phyloP scores from a whole-genome alignment of 2,888 invertebrate genomes.

The Lasioglossum figueresi region DNA sequence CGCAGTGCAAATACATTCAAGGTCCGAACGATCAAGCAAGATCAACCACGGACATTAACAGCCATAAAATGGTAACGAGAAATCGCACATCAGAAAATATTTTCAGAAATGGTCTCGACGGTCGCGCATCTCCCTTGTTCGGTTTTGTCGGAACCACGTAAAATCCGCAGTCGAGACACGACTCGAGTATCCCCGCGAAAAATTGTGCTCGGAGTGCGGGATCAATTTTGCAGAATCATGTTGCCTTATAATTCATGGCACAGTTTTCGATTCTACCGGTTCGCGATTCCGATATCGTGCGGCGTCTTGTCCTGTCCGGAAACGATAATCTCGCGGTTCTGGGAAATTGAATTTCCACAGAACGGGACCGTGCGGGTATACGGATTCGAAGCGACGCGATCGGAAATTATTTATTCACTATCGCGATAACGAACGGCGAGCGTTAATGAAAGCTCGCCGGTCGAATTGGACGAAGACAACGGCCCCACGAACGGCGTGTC shows the following conservation, averaged over 20 bases:
- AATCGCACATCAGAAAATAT: not conserved
- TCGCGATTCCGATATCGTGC: not conserved
- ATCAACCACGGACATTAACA: too few species aligned
- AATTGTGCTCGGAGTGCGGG: too few species aligned
- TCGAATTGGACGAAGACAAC: constrained; percentile 6
- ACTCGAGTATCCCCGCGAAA: too few species aligned
- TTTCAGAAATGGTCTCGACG: too few species aligned
- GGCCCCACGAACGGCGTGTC: not conserved
- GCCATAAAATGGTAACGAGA: not conserved
- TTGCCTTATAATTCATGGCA: not conserved
- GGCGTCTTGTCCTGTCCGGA: not conserved
- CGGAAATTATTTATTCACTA: constrained; percentile 9
- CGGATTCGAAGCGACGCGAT: not conserved
- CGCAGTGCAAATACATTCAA: too few species aligned
- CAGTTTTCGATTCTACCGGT: not conserved
- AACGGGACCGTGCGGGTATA: not conserved
- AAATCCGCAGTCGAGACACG: too few species aligned
- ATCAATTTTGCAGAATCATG: not conserved
- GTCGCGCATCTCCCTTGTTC: too few species aligned
- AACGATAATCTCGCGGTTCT: not conserved
- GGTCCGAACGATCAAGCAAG: too few species aligned
- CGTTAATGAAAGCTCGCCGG: constrained; percentile 6
- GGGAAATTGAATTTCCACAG: not conserved
- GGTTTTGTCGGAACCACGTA: too few species aligned
- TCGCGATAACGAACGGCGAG: constrained; percentile 4